These are phyloP conservation scores for Ctena decussata DNA, from an alignment of 2,888 invertebrate species.

Conservation along the genomic window DNA sequence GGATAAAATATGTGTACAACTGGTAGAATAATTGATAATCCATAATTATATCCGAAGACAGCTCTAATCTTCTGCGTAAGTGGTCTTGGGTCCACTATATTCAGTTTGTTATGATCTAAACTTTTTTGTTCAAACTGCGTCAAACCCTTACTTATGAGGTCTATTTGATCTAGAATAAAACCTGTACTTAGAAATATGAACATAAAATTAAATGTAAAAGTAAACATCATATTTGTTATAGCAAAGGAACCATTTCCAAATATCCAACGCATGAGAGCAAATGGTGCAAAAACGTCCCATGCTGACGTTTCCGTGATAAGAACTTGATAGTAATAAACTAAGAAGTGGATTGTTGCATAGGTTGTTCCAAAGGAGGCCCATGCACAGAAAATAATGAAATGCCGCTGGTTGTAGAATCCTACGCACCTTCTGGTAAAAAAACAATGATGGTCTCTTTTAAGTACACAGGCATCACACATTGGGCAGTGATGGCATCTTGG, in stretches of 20 bases:
- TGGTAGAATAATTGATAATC: slow-evolving; percentile 39
- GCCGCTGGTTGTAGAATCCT: slow-evolving; percentile 82
- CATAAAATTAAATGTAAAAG: slow-evolving; percentile 42
- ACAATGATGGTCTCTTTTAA: slow-evolving; percentile 85
- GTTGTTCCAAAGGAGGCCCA: slow-evolving; percentile 70
- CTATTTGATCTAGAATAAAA: slow-evolving; percentile 47
- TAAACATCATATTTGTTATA: slow-evolving; percentile 23
- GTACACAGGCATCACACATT: slow-evolving; percentile 80
- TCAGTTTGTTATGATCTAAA: slow-evolving; percentile 39
- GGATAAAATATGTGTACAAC: slow-evolving; percentile 30
- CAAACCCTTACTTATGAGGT: slow-evolving; percentile 25
- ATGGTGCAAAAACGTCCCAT: slow-evolving; percentile 46
- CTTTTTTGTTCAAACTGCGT: slow-evolving; percentile 52
- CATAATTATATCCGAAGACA: slow-evolving; percentile 47
- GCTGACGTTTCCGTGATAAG: slow-evolving; percentile 12
- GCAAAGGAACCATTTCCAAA: slow-evolving; percentile 21
- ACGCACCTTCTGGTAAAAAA: slow-evolving; percentile 83
- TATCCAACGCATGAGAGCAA: slow-evolving; percentile 37
- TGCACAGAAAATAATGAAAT: slow-evolving; percentile 81
- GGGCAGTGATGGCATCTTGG: slow-evolving; percentile 84
- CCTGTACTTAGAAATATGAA: slow-evolving; percentile 48
- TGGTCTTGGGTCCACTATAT: slow-evolving; percentile 40
- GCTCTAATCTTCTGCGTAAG: slow-evolving; percentile 40
- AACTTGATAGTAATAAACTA: slow-evolving; percentile 27
- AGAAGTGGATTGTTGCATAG: slow-evolving; percentile 38